Evolutionary conservation across 2,113 vertebrate genomes (phyloP).

Genomic region (Cinclus mexicanus): DNA sequence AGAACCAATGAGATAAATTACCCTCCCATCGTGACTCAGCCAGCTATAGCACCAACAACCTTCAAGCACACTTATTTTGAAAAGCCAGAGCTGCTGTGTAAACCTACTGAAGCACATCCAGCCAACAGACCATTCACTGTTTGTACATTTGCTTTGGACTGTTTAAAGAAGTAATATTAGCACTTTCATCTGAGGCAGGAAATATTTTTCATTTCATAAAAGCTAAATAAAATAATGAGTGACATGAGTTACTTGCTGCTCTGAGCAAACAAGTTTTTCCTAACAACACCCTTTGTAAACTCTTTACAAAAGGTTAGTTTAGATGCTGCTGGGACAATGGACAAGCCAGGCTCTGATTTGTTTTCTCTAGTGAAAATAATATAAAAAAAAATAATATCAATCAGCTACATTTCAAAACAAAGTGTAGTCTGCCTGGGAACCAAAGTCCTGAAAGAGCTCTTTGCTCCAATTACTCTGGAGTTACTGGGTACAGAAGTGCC

Average conservation of each 20-base stretch:
- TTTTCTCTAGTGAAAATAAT: neutral
- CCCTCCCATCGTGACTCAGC: neutral
- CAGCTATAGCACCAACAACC: slow-evolving; percentile 5
- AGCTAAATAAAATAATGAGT: slow-evolving; percentile 37
- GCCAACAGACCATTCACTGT: neutral
- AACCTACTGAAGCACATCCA: neutral
- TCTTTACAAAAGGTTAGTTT: neutral
- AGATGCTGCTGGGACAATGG: neutral
- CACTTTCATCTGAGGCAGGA: slow-evolving; percentile 11
- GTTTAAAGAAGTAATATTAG: slow-evolving; percentile 48
- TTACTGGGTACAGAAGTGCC: neutral
- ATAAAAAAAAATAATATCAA: neutral
- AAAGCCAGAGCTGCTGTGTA: slow-evolving; percentile 8
- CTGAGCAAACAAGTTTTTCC: slow-evolving; percentile 56
- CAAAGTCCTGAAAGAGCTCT: neutral
- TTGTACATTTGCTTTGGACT: slow-evolving; percentile 54
- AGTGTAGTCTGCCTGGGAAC: neutral
- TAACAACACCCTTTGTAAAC: neutral
- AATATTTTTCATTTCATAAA: slow-evolving; percentile 19
- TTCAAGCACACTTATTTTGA: neutral
- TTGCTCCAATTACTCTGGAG: neutral
- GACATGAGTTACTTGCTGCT: neutral
- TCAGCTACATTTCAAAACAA: neutral
- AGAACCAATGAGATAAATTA: neutral
- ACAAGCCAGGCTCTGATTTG: neutral